A percentile compares a stretch with the other conserved stretches of the same genome.
These are phyloP conservation scores for Turdus rufiventris DNA, from an alignment of 2,113 vertebrate genomes.

Conservation along the genomic window DNA sequence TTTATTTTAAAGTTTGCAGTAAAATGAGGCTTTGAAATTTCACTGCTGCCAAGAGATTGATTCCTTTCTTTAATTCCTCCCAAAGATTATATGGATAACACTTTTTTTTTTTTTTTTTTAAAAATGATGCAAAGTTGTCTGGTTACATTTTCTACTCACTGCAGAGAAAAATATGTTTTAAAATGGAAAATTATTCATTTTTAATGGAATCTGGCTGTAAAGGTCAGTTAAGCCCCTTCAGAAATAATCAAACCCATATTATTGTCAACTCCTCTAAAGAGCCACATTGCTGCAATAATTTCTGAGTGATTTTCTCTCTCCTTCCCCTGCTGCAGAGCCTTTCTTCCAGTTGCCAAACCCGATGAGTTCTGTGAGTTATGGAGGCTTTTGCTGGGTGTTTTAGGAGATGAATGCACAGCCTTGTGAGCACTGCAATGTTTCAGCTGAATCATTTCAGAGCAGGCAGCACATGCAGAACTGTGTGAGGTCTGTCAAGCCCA, in stretches of 20 bases:
- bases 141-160: constrained; percentile 20
- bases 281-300: background rate
- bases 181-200: constrained; percentile 34
- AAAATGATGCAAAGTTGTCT: constrained; percentile 13
- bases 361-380: background rate
- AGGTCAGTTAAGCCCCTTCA: constrained; percentile 13
- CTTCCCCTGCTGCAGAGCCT: background rate
- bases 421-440: background rate
- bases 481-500: background rate
- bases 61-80: constrained; percentile 19
- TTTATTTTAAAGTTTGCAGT: constrained; percentile 25
- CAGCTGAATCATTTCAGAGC: background rate
- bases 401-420: background rate
- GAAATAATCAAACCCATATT: constrained; percentile 26
- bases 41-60: constrained; percentile 27
- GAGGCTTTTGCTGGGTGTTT: background rate
- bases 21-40: constrained; percentile 57
- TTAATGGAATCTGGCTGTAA: constrained; percentile 15
- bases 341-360: background rate
- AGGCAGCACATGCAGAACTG: background rate
- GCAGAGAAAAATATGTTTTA: background rate
- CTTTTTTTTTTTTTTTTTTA: background rate
- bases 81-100: constrained; percentile 38
- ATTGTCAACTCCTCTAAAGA: constrained; percentile 16
- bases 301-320: background rate